phyloP scores from a whole-genome alignment of 2,797 vertebrate species.

The Glyptemys insculpta region DNA sequence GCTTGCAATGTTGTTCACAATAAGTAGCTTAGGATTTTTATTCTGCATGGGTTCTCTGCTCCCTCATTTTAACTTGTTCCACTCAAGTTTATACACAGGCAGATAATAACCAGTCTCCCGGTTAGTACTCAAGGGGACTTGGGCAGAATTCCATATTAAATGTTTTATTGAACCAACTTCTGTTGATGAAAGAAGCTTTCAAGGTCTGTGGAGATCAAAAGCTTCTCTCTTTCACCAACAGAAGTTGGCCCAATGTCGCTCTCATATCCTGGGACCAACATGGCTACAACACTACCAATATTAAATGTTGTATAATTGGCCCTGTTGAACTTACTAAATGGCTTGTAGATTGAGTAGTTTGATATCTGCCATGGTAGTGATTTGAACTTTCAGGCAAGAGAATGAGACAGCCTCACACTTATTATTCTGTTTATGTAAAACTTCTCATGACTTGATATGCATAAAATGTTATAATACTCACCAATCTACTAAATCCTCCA shows the following conservation, averaged over 20 bases:
- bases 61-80: neutral
- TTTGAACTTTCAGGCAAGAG: neutral
- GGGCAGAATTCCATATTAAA: neutral
- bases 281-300: neutral
- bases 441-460: neutral
- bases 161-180: neutral
- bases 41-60: neutral
- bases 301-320: neutral
- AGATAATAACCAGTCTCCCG: neutral
- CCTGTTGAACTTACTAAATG: neutral
- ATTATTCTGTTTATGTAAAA: neutral
- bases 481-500: constrained; percentile 97
- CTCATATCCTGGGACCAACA: too few relatives aligned
- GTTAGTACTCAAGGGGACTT: neutral
- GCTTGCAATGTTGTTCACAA: neutral
- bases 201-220: neutral
- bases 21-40: neutral
- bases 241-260: neutral
- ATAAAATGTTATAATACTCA: constrained; percentile 73
- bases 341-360: too few relatives aligned
- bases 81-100: neutral
- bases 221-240: neutral
- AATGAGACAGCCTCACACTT: neutral
- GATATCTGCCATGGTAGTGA: neutral
- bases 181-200: neutral